Evolutionary conservation across 2,888 invertebrate genomes (phyloP).

Genomic region (Diaphora mendica): DNA sequence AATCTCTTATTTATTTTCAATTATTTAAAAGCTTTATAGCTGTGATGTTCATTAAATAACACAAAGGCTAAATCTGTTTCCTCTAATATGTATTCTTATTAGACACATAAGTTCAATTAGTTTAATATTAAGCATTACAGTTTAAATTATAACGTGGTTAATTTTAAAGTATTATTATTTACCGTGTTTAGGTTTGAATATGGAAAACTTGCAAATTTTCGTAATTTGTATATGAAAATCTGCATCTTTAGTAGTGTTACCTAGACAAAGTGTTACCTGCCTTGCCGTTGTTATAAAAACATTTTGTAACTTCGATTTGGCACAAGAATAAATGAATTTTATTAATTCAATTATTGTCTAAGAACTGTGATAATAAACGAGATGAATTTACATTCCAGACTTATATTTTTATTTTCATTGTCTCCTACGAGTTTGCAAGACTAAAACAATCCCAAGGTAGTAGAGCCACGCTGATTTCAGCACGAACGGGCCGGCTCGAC

Average conservation of each 20-base stretch:
- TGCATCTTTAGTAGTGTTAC: slow-evolving; percentile 61
- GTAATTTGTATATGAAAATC: slow-evolving; percentile 64
- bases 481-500: no score
- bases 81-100: slow-evolving; percentile 39
- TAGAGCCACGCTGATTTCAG: no score
- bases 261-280: slow-evolving; percentile 20
- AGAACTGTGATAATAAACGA: slow-evolving; percentile 72
- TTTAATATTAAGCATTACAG: background rate
- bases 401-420: slow-evolving; percentile 5
- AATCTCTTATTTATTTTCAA: slow-evolving; percentile 55
- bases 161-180: slow-evolving; percentile 43
- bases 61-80: slow-evolving; percentile 49
- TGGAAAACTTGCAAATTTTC: slow-evolving; percentile 69
- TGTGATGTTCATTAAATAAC: slow-evolving; percentile 48
- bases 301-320: slow-evolving; percentile 34
- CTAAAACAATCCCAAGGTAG: no score
- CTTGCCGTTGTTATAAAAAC: slow-evolving; percentile 28
- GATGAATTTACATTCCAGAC: slow-evolving; percentile 47
- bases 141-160: slow-evolving; percentile 42
- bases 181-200: slow-evolving; percentile 22
- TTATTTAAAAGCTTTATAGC: slow-evolving; percentile 38
- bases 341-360: slow-evolving; percentile 58
- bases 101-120: slow-evolving; percentile 25
- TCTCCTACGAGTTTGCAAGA: background rate
- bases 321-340: slow-evolving; percentile 32